Conservation (phyloP, 2,113 vertebrate species). For the Oreotrochilus melanogaster region DNA sequence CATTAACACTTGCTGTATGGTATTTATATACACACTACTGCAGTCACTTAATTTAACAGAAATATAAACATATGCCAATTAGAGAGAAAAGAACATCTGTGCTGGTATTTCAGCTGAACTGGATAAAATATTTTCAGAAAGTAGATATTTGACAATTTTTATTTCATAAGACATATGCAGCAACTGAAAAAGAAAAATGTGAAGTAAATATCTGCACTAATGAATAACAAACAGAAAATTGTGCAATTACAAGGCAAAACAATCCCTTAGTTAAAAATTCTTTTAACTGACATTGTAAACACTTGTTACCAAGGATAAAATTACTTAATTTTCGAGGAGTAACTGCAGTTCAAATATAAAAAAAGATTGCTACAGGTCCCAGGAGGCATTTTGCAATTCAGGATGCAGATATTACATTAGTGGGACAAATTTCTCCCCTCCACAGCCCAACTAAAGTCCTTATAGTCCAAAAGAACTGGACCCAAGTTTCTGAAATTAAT, state of each 20-base stretch:
- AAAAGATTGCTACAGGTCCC: constrained; percentile 3
- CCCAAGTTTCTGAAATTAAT: not conserved
- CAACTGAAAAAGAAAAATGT: constrained; percentile 35
- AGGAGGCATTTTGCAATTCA: constrained; percentile 37
- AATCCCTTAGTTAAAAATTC: constrained; percentile 27
- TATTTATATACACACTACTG: not conserved
- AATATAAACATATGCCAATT: constrained; percentile 29
- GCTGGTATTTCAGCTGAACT: constrained; percentile 34
- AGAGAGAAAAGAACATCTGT: constrained; percentile 47
- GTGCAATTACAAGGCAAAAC: constrained; percentile 31
- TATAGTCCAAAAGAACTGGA: not conserved
- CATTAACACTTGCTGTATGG: not conserved
- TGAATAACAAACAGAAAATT: constrained; percentile 38
- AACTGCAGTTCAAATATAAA: constrained; percentile 29
- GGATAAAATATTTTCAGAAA: constrained; percentile 45
- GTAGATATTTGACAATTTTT: constrained; percentile 35
- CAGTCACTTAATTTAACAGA: constrained; percentile 28
- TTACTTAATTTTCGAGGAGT: constrained; percentile 23
- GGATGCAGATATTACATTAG: not conserved
- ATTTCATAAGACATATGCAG: constrained; percentile 2
- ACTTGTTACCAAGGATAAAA: constrained; percentile 38
- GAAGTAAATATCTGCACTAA: constrained; percentile 41
- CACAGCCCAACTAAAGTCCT: not conserved
- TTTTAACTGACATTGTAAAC: constrained; percentile 1
- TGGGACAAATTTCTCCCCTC: not conserved